phyloP scores from a whole-genome alignment of 2,888 invertebrate genomes.

The Rutpela maculata region DNA sequence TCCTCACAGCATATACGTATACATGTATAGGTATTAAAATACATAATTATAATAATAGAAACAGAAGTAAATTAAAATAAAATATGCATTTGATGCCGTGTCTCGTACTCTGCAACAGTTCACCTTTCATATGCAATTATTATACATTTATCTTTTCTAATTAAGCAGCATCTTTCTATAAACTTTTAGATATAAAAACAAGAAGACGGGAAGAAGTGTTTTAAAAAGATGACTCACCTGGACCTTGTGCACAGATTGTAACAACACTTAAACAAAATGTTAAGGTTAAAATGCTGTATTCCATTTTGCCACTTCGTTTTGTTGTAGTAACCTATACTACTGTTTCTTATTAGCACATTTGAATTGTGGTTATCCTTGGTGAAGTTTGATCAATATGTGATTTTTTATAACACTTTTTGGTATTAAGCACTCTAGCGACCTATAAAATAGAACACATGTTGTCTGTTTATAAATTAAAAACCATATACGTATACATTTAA shows the following conservation, averaged over 20 bases:
- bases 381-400: conserved; percentile 48
- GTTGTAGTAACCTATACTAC: conserved; percentile 29
- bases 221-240: conserved; percentile 39
- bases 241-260: conserved; percentile 27
- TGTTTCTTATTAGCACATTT: conserved; percentile 38
- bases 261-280: conserved; percentile 43
- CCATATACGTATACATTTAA: conserved; percentile 9
- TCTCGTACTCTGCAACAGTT: background rate
- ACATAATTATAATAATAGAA: too few species aligned
- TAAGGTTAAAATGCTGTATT: conserved; percentile 40
- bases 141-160: background rate
- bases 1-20: too few species aligned
- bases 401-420: conserved; percentile 34
- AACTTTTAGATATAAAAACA: background rate
- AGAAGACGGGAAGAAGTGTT: background rate
- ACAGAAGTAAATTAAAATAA: too few species aligned
- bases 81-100: too few species aligned
- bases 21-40: too few species aligned
- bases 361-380: conserved; percentile 45
- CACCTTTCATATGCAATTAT: background rate
- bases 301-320: conserved; percentile 36
- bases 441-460: conserved; percentile 42
- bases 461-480: conserved; percentile 33
- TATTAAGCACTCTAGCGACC: conserved; percentile 29
- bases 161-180: background rate